Evolutionary conservation across 2,797 vertebrate genomes (phyloP).

Genomic region (Okamejei kenojei): DNA sequence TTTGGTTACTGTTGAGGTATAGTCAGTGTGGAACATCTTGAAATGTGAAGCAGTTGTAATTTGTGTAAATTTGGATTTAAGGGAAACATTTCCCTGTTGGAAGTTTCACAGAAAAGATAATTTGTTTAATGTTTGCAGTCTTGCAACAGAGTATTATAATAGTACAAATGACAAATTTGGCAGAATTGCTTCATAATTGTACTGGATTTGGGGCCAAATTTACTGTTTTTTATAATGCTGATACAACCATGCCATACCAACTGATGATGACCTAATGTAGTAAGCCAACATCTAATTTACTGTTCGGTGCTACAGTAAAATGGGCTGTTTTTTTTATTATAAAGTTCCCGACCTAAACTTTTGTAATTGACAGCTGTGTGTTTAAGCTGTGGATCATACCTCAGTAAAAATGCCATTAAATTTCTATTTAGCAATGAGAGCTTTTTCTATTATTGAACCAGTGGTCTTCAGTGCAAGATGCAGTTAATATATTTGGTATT

Average conservation of each 20-base stretch:
- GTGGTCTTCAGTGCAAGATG: neutral
- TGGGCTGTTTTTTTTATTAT: neutral
- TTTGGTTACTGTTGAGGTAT: constrained; percentile 6
- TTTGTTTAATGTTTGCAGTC: neutral
- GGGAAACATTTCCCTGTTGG: neutral
- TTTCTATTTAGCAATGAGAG: neutral
- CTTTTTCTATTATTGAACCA: neutral
- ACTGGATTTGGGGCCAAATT: neutral
- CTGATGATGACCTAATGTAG: neutral
- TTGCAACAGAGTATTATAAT: constrained; percentile 22
- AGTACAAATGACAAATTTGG: constrained; percentile 16
- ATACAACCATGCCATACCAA: neutral
- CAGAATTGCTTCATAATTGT: constrained; percentile 30
- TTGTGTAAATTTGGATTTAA: constrained; percentile 16
- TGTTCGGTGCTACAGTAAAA: neutral
- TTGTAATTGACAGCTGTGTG: constrained; percentile 10
- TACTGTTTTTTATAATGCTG: neutral
- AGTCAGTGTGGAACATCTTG: constrained; percentile 16
- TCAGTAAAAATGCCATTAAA: neutral
- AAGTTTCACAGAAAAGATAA: too few relatives aligned
- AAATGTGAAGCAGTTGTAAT: constrained; percentile 26
- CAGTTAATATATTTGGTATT: neutral
- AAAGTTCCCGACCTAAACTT: neutral
- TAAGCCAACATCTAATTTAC: constrained; percentile 10
- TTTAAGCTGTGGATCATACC: neutral